Evolutionary conservation across 2,888 invertebrate species (phyloP).

Genomic region (Sericinus montela): DNA sequence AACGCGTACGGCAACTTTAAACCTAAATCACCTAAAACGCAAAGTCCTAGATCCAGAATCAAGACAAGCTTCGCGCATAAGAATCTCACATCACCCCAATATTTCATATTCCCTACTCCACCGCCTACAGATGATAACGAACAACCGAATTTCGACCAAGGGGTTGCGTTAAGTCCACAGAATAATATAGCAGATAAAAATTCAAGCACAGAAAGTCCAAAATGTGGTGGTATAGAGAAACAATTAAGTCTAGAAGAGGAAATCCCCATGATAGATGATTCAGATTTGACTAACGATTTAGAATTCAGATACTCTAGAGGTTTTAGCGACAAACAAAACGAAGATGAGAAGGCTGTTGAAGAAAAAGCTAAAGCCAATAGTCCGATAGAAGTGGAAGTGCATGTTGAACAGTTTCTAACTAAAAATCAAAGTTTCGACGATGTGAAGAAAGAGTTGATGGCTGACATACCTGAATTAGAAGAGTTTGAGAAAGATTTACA

Average conservation of each 20-base stretch:
- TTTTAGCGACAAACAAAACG: slow-evolving; percentile 19
- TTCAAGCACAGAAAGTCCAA: slow-evolving; percentile 20
- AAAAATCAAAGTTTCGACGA: slow-evolving; percentile 71
- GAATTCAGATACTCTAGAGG: slow-evolving; percentile 63
- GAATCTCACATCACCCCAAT: slow-evolving; percentile 68
- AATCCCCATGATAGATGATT: slow-evolving; percentile 75
- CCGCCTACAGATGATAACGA: slow-evolving; percentile 42
- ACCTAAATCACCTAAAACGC: slow-evolving; percentile 70
- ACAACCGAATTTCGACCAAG: slow-evolving; percentile 42
- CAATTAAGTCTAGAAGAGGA: slow-evolving; percentile 73
- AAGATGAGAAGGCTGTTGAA: slow-evolving; percentile 26
- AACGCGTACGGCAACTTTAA: slow-evolving; percentile 49
- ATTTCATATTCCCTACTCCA: slow-evolving; percentile 70
- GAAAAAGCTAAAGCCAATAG: slow-evolving; percentile 15
- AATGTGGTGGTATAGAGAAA: slow-evolving; percentile 65
- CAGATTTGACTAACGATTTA: slow-evolving; percentile 62
- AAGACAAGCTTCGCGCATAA: slow-evolving; percentile 79
- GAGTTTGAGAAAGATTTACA: slow-evolving; percentile 74
- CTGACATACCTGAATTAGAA: slow-evolving; percentile 72
- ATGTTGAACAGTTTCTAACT: slow-evolving; percentile 29
- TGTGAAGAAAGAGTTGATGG: slow-evolving; percentile 71
- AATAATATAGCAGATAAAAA: slow-evolving; percentile 1
- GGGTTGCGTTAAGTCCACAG: slow-evolving; percentile 16
- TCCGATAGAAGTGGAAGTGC: slow-evolving; percentile 7
- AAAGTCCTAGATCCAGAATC: slow-evolving; percentile 80